Evolutionary conservation across 1,140 invertebrate species (phyloP).

Genomic region (Andricus grossulariae): DNA sequence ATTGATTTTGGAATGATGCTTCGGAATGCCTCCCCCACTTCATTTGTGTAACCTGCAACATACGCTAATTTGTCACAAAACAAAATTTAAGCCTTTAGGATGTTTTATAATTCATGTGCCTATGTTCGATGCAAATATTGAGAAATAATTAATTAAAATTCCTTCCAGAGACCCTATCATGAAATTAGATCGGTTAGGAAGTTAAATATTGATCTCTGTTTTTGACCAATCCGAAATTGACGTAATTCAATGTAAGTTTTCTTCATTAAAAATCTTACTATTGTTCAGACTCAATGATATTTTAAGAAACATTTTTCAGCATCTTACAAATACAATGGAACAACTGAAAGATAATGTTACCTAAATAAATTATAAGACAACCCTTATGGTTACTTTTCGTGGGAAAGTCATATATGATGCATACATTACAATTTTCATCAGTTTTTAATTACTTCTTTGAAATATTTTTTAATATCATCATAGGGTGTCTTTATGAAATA

Average conservation of each 20-base stretch:
- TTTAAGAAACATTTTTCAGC: constrained; percentile 41
- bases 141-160: neutral
- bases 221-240: constrained; percentile 70
- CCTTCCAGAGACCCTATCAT: neutral
- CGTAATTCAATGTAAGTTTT: constrained; percentile 67
- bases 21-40: constrained; percentile 95
- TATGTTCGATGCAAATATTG: no score
- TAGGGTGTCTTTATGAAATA: neutral
- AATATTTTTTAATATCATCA: constrained; percentile 35
- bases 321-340: constrained; percentile 37
- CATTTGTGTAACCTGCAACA: constrained; percentile 93
- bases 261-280: neutral
- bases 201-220: constrained; percentile 66
- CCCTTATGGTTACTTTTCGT: no score
- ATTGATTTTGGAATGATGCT: constrained; percentile 83
- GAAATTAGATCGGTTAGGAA: neutral
- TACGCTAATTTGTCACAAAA: constrained; percentile 28
- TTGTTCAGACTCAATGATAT: no score
- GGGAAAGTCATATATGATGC: no score
- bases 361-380: no score
- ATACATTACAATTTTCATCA: no score
- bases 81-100: neutral
- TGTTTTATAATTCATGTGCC: no score
- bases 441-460: no score
- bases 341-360: no score